These are phyloP conservation scores for Ips nitidus DNA, from an alignment of 1,140 invertebrate species.

Conservation along the genomic window DNA sequence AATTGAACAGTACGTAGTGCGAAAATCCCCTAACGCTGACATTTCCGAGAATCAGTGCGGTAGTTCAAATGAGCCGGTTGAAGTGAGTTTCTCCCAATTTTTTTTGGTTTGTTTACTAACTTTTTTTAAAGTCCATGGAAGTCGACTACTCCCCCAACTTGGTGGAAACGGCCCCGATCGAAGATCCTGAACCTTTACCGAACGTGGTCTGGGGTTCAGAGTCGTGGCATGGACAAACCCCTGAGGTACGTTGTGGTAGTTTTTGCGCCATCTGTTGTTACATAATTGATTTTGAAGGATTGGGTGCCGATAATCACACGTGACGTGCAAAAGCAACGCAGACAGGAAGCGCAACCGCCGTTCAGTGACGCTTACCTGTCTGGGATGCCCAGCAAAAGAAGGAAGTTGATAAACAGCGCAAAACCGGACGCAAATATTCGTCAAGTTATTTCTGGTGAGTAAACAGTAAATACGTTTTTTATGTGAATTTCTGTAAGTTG, in stretches of 20 bases:
- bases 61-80: neutral
- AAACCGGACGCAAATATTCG: slow-evolving; percentile 54
- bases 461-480: neutral
- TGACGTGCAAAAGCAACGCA: slow-evolving; percentile 68
- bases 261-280: neutral
- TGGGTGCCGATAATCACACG: slow-evolving; percentile 81
- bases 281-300: slow-evolving; percentile 57
- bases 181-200: slow-evolving; percentile 51
- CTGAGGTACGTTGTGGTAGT: slow-evolving; percentile 49
- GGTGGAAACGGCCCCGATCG: slow-evolving; percentile 12
- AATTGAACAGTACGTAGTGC: slow-evolving; percentile 24
- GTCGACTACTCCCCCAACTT: slow-evolving; percentile 40
- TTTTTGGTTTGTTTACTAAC: neutral
- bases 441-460: slow-evolving; percentile 50
- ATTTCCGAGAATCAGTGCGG: neutral
- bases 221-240: slow-evolving; percentile 59
- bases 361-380: slow-evolving; percentile 83
- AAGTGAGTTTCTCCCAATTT: neutral
- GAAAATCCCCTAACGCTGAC: neutral
- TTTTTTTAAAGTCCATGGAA: slow-evolving; percentile 49
- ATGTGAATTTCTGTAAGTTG: neutral
- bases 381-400: slow-evolving; percentile 77
- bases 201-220: slow-evolving; percentile 58
- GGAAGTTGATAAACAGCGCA: slow-evolving; percentile 64
- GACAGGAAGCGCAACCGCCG: slow-evolving; percentile 56